Evolutionary conservation across 2,113 vertebrate species (phyloP).

Genomic region (Nothobranchius kuhntae): DNA sequence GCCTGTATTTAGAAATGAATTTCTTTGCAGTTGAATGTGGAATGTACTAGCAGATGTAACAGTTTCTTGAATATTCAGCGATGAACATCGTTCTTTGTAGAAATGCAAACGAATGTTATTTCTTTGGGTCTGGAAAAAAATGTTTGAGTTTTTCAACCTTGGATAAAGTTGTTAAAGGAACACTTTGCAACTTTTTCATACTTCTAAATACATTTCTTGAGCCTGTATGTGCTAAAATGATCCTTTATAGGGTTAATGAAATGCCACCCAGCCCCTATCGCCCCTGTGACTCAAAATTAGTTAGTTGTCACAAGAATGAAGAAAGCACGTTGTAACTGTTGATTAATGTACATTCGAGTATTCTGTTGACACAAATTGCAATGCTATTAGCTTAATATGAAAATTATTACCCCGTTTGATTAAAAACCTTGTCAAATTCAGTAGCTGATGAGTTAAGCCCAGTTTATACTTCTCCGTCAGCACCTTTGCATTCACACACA

Average conservation of each 20-base stretch:
- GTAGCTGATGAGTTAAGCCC: background rate
- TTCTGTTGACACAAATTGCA: constrained; percentile 2
- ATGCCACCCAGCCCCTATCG: no score
- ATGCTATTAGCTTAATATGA: no score
- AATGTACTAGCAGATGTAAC: background rate
- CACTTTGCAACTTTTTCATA: no score
- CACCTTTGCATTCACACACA: no score
- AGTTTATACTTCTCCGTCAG: no score
- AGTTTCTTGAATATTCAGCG: background rate
- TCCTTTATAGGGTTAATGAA: no score
- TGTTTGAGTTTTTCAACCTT: constrained; percentile 10
- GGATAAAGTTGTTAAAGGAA: background rate
- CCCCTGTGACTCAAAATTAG: constrained; percentile 7
- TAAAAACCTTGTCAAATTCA: background rate
- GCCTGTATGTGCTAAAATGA: no score
- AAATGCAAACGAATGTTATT: constrained; percentile 23
- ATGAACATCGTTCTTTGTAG: background rate
- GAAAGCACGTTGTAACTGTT: background rate
- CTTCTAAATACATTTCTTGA: no score
- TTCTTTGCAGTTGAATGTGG: background rate
- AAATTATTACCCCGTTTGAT: no score
- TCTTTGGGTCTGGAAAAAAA: constrained; percentile 23
- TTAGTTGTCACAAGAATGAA: constrained; percentile 21
- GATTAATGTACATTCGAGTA: constrained; percentile 13
- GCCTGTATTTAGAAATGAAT: background rate